These are phyloP conservation scores for Alentia gelatinosa DNA, from an alignment of 2,888 invertebrate species.

Conservation along the genomic window DNA sequence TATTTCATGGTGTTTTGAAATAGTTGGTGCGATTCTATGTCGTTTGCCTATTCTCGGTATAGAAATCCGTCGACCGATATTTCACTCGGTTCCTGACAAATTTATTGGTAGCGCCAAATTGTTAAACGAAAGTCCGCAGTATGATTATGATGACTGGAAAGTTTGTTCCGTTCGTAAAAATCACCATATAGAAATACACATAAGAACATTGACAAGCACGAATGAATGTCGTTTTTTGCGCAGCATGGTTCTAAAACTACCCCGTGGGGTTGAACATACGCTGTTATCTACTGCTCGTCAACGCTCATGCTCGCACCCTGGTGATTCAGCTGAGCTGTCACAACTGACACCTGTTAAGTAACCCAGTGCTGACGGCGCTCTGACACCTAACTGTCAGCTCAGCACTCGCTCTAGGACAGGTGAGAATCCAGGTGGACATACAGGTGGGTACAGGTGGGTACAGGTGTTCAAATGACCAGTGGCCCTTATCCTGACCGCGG, in stretches of 20 bases:
- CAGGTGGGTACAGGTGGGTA: not conserved
- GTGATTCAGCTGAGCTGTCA: not conserved
- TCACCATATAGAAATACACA: not conserved
- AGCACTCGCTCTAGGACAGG: too few relatives aligned
- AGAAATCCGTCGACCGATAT: too few relatives aligned
- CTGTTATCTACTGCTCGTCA: not conserved
- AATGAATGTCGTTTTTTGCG: not conserved
- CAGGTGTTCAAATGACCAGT: not conserved
- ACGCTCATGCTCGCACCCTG: not conserved
- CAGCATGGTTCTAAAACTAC: not conserved
- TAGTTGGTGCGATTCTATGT: too few relatives aligned
- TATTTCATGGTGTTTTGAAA: too few relatives aligned
- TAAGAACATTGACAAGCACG: not conserved
- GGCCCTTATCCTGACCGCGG: not conserved
- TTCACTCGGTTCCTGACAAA: too few relatives aligned
- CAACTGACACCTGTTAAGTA: not conserved
- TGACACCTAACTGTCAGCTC: not conserved
- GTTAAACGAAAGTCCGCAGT: too few relatives aligned
- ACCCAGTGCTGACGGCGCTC: not conserved
- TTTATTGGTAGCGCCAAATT: too few relatives aligned
- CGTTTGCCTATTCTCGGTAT: too few relatives aligned
- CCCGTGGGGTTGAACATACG: not conserved
- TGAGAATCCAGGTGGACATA: not conserved
- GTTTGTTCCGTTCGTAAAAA: too few relatives aligned
- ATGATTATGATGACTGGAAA: too few relatives aligned